phyloP scores from a whole-genome alignment of 2,797 vertebrate genomes.

The Heteromormyrus szaboi region DNA sequence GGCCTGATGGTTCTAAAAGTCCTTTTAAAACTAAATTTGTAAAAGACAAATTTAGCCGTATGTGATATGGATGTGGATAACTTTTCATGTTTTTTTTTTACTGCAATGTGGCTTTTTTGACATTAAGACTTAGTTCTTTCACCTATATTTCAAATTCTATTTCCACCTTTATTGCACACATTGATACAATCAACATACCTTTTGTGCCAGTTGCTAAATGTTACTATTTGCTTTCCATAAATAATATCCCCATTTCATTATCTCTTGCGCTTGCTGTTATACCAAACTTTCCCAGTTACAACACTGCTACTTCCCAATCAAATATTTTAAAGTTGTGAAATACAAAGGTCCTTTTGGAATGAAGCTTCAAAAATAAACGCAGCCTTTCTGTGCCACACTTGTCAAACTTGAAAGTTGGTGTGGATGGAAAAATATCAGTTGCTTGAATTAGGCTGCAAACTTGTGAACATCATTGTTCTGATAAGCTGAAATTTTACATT shows the following conservation, averaged over 20 bases:
- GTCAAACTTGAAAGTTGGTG: background rate
- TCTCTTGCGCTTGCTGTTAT: background rate
- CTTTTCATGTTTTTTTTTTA: background rate
- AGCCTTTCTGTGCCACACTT: background rate
- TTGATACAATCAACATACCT: background rate
- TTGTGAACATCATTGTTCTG: background rate
- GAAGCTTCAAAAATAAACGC: background rate
- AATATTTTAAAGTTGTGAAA: background rate
- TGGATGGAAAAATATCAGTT: background rate
- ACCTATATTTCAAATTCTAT: background rate
- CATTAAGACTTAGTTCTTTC: background rate
- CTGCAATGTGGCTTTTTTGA: background rate
- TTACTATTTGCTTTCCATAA: background rate
- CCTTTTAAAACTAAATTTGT: background rate
- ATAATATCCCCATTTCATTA: background rate
- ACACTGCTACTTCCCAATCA: background rate
- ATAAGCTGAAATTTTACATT: background rate
- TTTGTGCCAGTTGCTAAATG: background rate
- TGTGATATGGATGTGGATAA: background rate
- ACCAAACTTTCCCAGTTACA: background rate
- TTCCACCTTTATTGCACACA: background rate
- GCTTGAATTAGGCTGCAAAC: background rate
- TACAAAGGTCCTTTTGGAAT: background rate
- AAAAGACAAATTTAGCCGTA: background rate
- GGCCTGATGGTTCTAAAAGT: background rate